Evolutionary conservation across 23 tunicate genomes (phyloP).

Genomic region (Botrylloides violaceus): DNA sequence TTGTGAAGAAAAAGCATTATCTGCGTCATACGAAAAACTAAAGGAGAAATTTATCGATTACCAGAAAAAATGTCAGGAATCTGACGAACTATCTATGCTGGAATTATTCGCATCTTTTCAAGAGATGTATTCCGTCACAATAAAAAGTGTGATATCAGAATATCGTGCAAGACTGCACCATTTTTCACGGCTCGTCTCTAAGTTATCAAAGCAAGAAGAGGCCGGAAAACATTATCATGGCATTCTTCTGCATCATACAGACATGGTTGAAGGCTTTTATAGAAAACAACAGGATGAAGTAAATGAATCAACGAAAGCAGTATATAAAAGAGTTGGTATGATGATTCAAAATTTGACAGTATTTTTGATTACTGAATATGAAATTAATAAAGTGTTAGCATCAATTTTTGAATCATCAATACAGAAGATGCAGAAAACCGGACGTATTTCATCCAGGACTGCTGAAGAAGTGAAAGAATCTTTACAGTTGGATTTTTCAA

Average conservation of each 20-base stretch:
- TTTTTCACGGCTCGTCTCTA: neutral
- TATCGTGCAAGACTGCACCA: conserved; percentile 6
- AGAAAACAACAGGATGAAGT: conserved; percentile 15
- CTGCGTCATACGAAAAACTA: neutral
- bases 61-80: neutral
- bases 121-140: neutral
- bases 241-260: neutral
- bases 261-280: conserved; percentile 1
- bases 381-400: neutral
- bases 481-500: neutral
- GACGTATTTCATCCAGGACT: conserved; percentile 5
- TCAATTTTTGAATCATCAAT: neutral
- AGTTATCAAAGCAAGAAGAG: neutral
- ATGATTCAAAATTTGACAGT: conserved; percentile 7
- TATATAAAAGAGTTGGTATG: neutral
- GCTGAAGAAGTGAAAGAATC: conserved; percentile 12
- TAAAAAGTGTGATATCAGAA: neutral
- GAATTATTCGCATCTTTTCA: neutral
- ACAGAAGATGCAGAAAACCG: conserved; percentile 3
- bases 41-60: neutral
- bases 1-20: neutral
- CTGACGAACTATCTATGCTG: neutral
- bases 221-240: neutral
- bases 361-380: neutral
- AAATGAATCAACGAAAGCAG: neutral